Evolutionary conservation across 2,113 vertebrate genomes (phyloP).

Genomic region (Lipophrys pholis): DNA sequence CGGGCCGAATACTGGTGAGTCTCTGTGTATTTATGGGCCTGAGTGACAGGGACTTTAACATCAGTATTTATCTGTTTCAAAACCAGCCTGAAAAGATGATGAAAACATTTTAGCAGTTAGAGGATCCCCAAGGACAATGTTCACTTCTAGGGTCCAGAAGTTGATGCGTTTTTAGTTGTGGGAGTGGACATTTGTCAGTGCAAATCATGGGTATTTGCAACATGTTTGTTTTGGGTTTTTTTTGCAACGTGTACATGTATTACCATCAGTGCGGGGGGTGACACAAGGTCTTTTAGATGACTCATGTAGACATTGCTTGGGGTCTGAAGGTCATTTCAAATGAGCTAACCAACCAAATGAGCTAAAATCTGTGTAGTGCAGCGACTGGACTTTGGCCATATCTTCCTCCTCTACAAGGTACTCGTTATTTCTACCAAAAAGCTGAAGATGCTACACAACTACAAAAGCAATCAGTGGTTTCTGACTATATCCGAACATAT

Average conservation of each 20-base stretch:
- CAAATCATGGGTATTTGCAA: neutral
- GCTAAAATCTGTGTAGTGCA: slow-evolving; percentile 25
- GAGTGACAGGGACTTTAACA: slow-evolving; percentile 26
- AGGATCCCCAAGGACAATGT: neutral
- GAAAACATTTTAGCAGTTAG: neutral
- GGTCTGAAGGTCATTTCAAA: slow-evolving; percentile 46
- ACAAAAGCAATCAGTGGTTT: slow-evolving; percentile 37
- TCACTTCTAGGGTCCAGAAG: neutral
- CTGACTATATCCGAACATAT: slow-evolving; percentile 63
- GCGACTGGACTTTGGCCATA: slow-evolving; percentile 41
- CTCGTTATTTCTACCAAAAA: slow-evolving; percentile 29
- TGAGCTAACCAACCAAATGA: slow-evolving; percentile 26
- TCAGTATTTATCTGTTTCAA: slow-evolving; percentile 29
- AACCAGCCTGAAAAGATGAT: slow-evolving; percentile 23
- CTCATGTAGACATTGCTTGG: slow-evolving; percentile 40
- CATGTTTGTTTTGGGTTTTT: neutral
- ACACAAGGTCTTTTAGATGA: slow-evolving; percentile 39
- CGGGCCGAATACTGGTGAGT: slow-evolving; percentile 37
- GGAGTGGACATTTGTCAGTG: neutral
- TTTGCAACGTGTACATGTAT: neutral
- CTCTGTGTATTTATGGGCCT: slow-evolving; percentile 33
- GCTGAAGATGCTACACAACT: slow-evolving; percentile 18
- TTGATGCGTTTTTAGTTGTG: neutral
- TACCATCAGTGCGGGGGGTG: slow-evolving; percentile 4
- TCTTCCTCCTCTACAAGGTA: slow-evolving; percentile 20